Evolutionary conservation across 2,888 invertebrate species (phyloP).

Genomic region (Altica lythri): DNA sequence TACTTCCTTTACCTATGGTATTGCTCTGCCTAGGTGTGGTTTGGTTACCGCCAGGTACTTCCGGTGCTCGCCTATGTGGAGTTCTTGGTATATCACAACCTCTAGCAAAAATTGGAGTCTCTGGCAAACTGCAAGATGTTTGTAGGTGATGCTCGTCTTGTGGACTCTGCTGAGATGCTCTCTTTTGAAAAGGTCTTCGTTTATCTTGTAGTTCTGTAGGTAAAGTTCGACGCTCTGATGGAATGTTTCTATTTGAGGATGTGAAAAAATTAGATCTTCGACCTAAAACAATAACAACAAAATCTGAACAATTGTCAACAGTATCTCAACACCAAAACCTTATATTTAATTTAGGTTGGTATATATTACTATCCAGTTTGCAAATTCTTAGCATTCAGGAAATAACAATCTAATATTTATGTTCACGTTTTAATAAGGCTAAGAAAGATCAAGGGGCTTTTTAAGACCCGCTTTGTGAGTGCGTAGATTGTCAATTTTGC

Average conservation of each 20-base stretch:
- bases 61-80: conserved; percentile 71
- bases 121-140: conserved; percentile 86
- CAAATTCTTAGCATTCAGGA: too few species aligned
- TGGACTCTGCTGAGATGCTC: conserved; percentile 62
- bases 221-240: conserved; percentile 73
- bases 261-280: conserved; percentile 53
- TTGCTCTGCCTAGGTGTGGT: conserved; percentile 68
- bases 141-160: conserved; percentile 70
- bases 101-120: conserved; percentile 85
- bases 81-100: conserved; percentile 80
- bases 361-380: too few species aligned
- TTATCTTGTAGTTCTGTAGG: conserved; percentile 63
- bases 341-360: too few species aligned
- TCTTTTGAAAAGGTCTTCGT: conserved; percentile 53
- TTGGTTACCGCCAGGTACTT: conserved; percentile 60
- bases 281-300: too few species aligned
- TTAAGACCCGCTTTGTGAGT: too few species aligned
- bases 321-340: too few species aligned
- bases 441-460: too few species aligned
- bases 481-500: too few species aligned
- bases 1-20: conserved; percentile 58
- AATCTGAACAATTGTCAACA: too few species aligned
- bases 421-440: too few species aligned
- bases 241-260: conserved; percentile 62
- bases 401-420: too few species aligned